Base-by-base conservation (phyloP, 2,797 vertebrate species). In the Channa striata region DNA sequence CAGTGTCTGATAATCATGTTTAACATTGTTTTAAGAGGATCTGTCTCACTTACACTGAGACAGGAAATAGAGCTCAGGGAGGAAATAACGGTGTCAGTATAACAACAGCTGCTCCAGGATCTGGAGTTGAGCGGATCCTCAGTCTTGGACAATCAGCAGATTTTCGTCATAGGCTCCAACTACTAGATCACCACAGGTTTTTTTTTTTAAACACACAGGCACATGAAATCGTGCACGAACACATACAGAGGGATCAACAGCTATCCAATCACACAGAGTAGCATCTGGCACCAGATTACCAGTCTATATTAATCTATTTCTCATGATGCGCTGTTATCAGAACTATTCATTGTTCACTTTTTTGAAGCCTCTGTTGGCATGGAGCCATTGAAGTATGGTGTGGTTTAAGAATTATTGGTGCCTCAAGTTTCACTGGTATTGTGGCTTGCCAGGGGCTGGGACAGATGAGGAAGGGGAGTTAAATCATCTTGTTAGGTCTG, bases 401-500 rank as follows among this genome's bases (percentile, higher is more conserved):
- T 59, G 63, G 47, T 72, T 82, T 59, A 59, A 57, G 54, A 73
- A 65, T 53, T 62, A 72, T 30, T 8, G n/a, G 61, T 5, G 51
- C 56, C 64, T 73, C 11, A 71, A 57, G 58, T 71, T 80, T 77
- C 69, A 36, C 50, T 17, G 5, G 34, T 61, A 56, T 76, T 59
- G 53, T 54, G 33, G 59, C 59, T 69, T 77, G 52, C 36, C 37
- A 56, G 53, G 37, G 57, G 34, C 36, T 25, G 20, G 21, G 30
- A 47, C 12, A 23, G 25, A n/a, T 13, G 13, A 30, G 39, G 40
- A 19, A 30, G 44, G 30, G 68, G 19, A 23, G 16, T 14, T 9
- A 67, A 71, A 50, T 82, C 81, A 80, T 83, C 78, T 78, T 79
- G 83, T 85, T 78, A 68, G 82, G 74, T 58, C 72, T 68, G 68